Evolutionary conservation across 1,140 invertebrate genomes (phyloP), one percentile per base, ranked within the genome.

Genomic region (Panulirus ornatus): DNA sequence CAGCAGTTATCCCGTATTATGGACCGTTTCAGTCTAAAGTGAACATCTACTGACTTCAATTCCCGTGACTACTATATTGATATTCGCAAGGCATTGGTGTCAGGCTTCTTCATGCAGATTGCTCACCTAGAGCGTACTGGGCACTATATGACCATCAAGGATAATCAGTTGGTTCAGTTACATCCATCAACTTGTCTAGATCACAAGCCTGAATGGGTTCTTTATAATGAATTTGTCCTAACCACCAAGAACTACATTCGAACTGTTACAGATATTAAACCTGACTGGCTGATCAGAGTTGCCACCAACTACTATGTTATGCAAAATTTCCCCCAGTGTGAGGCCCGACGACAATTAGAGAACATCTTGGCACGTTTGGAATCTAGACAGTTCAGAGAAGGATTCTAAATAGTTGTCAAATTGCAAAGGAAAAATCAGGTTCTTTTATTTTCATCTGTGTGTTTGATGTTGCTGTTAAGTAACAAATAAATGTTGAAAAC

Each of bases 181-280:
- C 99, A 99, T 95, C 99, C 99, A 0, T 99, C 98, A 73, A 99
- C 98, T 27, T 99, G 98, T 94, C 95, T 99, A n/a, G 99, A 99
- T 94, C 99, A 99, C 94, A 99, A 99, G 95, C 99, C 99, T 2
- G 99, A 99, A 94, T 99, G 99, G 99, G 98, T 99, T 30, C 96
- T 99, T 79, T 99, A 99, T 94, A 99, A 99, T 94, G 99, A 99
- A 94, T 99, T 99, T 94, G 99, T 99, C 40, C 95, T 99, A 79
- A 99, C 99, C 44, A 99, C 99, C 16, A 99, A 99, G 94, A 99
- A 99, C 94, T 99, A n/a, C n/a, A n/a, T n/a, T n/a, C n/a, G n/a
- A n/a, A n/a, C n/a, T n/a, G n/a, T n/a, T n/a, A n/a, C n/a, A n/a
- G n/a, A n/a, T n/a, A n/a, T n/a, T n/a, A n/a, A n/a, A n/a, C n/a